Conservation (phyloP, 2,113 vertebrate genomes). For the Nymphicus hollandicus region DNA sequence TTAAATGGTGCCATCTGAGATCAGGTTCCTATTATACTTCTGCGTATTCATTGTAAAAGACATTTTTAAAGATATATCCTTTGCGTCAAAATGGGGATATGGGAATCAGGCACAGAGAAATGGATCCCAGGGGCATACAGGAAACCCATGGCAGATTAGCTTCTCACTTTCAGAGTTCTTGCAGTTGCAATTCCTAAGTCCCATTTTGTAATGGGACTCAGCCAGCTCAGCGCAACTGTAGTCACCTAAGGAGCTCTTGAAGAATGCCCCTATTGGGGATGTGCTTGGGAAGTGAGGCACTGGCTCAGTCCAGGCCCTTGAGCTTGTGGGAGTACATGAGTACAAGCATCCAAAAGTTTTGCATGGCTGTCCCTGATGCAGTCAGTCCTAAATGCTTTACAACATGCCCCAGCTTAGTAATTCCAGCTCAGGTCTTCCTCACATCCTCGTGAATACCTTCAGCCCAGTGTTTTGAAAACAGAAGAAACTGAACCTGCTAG, state of each 20-base stretch:
- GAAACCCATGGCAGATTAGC: background rate
- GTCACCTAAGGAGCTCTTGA: background rate
- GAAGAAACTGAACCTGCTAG: background rate
- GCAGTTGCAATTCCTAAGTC: background rate
- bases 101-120: background rate
- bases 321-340: background rate
- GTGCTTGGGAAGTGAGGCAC: background rate
- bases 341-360: accelerated
- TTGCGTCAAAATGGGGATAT: background rate
- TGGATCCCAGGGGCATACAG: background rate
- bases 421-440: background rate
- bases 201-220: accelerated
- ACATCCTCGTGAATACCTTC: background rate
- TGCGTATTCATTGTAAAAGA: background rate
- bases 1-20: background rate
- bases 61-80: background rate
- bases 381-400: background rate
- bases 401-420: background rate
- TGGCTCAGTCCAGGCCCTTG: background rate
- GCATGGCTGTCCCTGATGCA: background rate
- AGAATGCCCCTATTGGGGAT: background rate
- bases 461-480: background rate
- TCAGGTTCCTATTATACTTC: background rate
- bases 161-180: background rate
- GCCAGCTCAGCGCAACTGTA: background rate